phyloP scores from a whole-genome alignment of 2,113 vertebrate species.

The Chauna torquata region DNA sequence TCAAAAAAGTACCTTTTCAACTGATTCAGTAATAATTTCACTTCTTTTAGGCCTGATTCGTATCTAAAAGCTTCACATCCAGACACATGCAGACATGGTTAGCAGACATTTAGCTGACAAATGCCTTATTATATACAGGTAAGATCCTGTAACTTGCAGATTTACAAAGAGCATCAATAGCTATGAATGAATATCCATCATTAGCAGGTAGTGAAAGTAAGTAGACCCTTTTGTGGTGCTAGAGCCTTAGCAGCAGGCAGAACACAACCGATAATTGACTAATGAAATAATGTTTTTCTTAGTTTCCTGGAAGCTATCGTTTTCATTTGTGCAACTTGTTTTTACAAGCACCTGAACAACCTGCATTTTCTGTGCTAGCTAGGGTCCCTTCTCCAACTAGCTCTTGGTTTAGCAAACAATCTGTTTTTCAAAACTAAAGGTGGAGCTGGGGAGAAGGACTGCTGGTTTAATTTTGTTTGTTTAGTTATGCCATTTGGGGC shows the following conservation, averaged over 20 bases:
- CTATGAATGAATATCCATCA: neutral
- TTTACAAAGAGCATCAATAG: neutral
- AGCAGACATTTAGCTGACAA: neutral
- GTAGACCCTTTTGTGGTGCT: neutral
- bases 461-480: neutral
- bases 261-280: neutral
- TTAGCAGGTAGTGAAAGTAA: neutral
- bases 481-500: neutral
- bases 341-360: neutral
- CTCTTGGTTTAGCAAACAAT: neutral
- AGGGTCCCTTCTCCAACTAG: neutral
- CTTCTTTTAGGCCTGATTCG: neutral
- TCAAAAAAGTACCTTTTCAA: neutral
- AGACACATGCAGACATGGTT: neutral
- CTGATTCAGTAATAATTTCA: neutral
- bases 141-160: neutral
- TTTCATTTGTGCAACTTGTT: neutral
- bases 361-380: neutral
- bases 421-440: neutral
- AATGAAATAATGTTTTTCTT: neutral
- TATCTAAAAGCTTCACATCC: neutral
- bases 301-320: neutral
- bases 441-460: neutral
- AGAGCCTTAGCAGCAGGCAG: neutral
- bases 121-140: neutral